Conservation (phyloP, 2,888 invertebrate genomes). For the Rhingia campestris region DNA sequence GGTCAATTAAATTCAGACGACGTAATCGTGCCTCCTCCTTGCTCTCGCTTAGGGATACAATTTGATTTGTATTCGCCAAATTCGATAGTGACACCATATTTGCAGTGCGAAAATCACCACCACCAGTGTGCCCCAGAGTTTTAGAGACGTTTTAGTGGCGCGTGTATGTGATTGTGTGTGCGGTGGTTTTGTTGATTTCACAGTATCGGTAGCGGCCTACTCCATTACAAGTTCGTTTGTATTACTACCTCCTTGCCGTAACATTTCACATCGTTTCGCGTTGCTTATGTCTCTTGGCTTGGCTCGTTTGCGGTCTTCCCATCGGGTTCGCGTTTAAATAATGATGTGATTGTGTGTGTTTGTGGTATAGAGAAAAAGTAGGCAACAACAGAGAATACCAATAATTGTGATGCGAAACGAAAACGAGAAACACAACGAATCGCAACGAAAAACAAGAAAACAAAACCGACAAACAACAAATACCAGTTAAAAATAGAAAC, state of each 20-base stretch:
- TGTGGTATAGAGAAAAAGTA: slow-evolving; percentile 26
- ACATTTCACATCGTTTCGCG: slow-evolving; percentile 32
- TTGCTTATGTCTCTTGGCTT: slow-evolving; percentile 11
- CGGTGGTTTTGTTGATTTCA: slow-evolving; percentile 49
- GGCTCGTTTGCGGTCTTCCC: slow-evolving; percentile 4
- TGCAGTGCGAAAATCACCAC: slow-evolving; percentile 20
- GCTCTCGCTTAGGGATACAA: slow-evolving; percentile 10
- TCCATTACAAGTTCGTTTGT: slow-evolving; percentile 46
- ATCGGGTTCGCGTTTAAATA: slow-evolving; percentile 1
- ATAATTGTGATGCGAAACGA: slow-evolving; percentile 44
- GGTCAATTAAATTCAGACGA: slow-evolving; percentile 52
- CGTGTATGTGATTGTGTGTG: slow-evolving; percentile 10
- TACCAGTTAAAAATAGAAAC: slow-evolving; percentile 57
- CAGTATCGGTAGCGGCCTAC: slow-evolving; percentile 51
- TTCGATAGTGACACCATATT: slow-evolving; percentile 7
- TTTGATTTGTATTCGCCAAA: slow-evolving; percentile 46
- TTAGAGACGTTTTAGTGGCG: neutral
- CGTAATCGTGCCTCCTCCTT: slow-evolving; percentile 32
- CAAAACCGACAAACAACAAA: slow-evolving; percentile 35
- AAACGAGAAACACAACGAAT: slow-evolving; percentile 8
- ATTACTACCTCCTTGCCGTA: slow-evolving; percentile 22
- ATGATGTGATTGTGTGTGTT: neutral
- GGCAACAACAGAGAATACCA: slow-evolving; percentile 40
- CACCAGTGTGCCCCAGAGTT: neutral
- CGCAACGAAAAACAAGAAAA: slow-evolving; percentile 22